phyloP scores from a whole-genome alignment of 2,113 vertebrate genomes.

The Osmerus eperlanus region DNA sequence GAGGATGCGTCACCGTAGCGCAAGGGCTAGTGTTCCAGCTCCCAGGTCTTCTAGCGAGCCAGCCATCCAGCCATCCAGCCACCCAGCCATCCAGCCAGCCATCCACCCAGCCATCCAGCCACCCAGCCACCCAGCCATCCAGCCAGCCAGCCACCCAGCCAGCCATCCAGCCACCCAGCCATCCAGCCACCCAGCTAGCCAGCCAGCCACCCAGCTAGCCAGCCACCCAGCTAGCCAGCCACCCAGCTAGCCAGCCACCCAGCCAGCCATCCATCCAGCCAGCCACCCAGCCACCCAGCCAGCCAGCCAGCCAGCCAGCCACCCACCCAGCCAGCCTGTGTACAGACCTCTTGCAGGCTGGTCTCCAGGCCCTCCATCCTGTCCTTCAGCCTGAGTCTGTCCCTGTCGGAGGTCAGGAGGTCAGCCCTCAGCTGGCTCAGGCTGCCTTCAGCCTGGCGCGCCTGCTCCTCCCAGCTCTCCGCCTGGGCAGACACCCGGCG shows the following conservation, averaged over 20 bases:
- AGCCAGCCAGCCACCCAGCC: too few relatives aligned
- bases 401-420: constrained; percentile 63
- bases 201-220: too few relatives aligned
- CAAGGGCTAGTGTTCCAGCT: too few relatives aligned
- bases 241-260: background rate
- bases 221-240: background rate
- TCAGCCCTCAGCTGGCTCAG: constrained; percentile 64
- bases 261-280: too few relatives aligned
- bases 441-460: constrained; percentile 63
- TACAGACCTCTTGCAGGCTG: constrained; percentile 71
- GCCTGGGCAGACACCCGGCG: constrained; percentile 60
- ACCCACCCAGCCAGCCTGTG: background rate
- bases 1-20: background rate
- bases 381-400: constrained; percentile 68
- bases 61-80: background rate
- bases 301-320: background rate
- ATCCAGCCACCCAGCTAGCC: background rate
- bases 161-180: background rate
- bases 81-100: too few relatives aligned
- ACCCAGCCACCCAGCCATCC: background rate
- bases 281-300: too few relatives aligned
- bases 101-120: background rate
- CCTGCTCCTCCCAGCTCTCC: constrained; percentile 76
- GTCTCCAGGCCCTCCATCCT: constrained; percentile 66
- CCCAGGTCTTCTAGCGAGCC: too few relatives aligned